These are phyloP conservation scores for Stegophylla sp. DNA, from an alignment of 2,888 invertebrate genomes.

Conservation along the genomic window DNA sequence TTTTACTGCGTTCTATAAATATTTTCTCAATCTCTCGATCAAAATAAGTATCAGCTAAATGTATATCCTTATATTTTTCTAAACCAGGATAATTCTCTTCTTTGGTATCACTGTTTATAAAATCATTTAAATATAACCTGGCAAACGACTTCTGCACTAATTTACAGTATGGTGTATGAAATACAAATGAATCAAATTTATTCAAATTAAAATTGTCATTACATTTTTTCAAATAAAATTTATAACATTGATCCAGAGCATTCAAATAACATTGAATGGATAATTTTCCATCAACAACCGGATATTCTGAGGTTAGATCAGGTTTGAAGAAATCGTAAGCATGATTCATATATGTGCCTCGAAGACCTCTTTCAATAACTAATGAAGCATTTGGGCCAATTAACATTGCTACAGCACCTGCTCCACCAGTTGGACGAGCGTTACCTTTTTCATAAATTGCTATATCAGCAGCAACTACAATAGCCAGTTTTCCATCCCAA, in stretches of 20 bases:
- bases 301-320: constrained; percentile 91
- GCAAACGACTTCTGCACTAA: constrained; percentile 96
- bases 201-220: constrained; percentile 58
- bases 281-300: constrained; percentile 91
- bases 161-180: constrained; percentile 96
- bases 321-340: constrained; percentile 99
- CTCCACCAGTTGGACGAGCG: constrained; percentile 96
- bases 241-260: constrained; percentile 93
- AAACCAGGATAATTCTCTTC: constrained; percentile 71
- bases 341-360: constrained; percentile 90
- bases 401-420: constrained; percentile 96
- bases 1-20: constrained; percentile 78
- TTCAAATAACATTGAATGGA: constrained; percentile 93
- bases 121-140: constrained; percentile 72
- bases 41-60: constrained; percentile 85
- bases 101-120: constrained; percentile 57
- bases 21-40: constrained; percentile 89
- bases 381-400: constrained; percentile 93
- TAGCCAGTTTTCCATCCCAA: constrained; percentile 93
- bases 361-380: constrained; percentile 84
- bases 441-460: constrained; percentile 91
- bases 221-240: constrained; percentile 67
- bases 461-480: constrained; percentile 95
- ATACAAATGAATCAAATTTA: constrained; percentile 80
- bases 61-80: constrained; percentile 73